Percentiles rank a stretch among this genome's conserved stretches.
These are phyloP conservation scores for Ligdia adustata DNA, from an alignment of 2,888 invertebrate species.

Conservation along the genomic window DNA sequence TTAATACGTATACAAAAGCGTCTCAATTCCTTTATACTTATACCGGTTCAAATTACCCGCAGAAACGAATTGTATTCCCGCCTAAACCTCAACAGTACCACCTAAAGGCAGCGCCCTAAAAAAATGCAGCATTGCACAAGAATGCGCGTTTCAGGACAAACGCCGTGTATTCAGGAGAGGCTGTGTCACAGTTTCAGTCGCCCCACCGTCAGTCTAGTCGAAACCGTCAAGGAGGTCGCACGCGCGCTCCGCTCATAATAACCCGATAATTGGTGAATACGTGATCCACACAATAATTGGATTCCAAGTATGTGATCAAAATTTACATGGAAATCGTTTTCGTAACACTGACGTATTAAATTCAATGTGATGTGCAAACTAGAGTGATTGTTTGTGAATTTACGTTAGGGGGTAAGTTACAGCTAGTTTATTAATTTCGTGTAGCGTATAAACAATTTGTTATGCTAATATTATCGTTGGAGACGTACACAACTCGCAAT, in stretches of 20 bases:
- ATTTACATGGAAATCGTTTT: constrained; percentile 33
- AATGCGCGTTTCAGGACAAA: constrained; percentile 19
- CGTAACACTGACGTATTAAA: constrained; percentile 31
- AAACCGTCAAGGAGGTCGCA: constrained; percentile 22
- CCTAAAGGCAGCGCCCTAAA: not conserved
- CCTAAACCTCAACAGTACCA: no score
- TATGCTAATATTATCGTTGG: no score
- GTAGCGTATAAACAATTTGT: no score
- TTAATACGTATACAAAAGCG: no score
- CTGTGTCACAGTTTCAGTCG: constrained; percentile 16
- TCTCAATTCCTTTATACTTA: no score
- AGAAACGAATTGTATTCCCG: no score
- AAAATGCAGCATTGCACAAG: constrained; percentile 26
- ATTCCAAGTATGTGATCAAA: constrained; percentile 33
- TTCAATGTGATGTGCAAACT: constrained; percentile 26
- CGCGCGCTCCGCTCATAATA: constrained; percentile 14
- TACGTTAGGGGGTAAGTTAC: constrained; percentile 26
- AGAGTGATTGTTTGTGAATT: constrained; percentile 31
- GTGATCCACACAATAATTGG: constrained; percentile 32
- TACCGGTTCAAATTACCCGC: no score
- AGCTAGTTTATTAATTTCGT: no score
- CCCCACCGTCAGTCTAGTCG: constrained; percentile 26
- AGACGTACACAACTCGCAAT: no score
- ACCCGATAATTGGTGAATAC: constrained; percentile 21
- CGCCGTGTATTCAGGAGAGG: constrained; percentile 3